Evolutionary conservation across 2,888 invertebrate species (phyloP).

Genomic region (Drosophila flavopinicola): DNA sequence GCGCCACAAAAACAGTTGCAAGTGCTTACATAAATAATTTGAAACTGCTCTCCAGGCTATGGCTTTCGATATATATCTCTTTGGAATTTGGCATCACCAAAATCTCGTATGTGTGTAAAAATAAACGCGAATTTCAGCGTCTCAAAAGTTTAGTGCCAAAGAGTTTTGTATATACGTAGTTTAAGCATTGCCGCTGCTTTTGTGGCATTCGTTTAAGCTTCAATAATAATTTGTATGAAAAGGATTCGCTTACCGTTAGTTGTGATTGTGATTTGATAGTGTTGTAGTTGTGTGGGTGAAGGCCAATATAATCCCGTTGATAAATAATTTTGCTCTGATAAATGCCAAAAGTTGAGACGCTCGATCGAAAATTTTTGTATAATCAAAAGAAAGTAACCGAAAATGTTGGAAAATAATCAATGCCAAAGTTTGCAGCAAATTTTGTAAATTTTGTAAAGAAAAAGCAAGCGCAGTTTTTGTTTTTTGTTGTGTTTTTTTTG

Average conservation of each 20-base stretch:
- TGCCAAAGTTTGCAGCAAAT: slow-evolving; percentile 46
- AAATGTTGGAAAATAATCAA: slow-evolving; percentile 3
- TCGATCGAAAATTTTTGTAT: slow-evolving; percentile 1
- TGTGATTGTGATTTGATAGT: slow-evolving; percentile 34
- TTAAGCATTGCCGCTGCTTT: slow-evolving; percentile 28
- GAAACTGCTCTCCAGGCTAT: slow-evolving; percentile 69
- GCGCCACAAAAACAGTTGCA: slow-evolving; percentile 33
- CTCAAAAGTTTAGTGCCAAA: slow-evolving; percentile 48
- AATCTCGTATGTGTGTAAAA: slow-evolving; percentile 35
- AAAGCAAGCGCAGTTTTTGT: slow-evolving; percentile 57
- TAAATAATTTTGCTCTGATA: slow-evolving; percentile 50
- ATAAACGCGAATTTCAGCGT: slow-evolving; percentile 44
- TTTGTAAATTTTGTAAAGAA: slow-evolving; percentile 75
- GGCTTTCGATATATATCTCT: slow-evolving; percentile 38
- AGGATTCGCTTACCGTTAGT: slow-evolving; percentile 59
- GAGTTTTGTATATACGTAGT: slow-evolving; percentile 19
- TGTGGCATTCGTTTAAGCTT: slow-evolving; percentile 3
- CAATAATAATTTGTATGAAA: slow-evolving; percentile 14
- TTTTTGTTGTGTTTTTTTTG: slow-evolving; percentile 50
- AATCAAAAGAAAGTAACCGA: slow-evolving; percentile 14
- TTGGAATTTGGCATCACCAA: slow-evolving; percentile 60
- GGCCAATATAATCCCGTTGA: slow-evolving; percentile 55
- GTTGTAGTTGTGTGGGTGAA: slow-evolving; percentile 42
- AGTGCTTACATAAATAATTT: slow-evolving; percentile 24
- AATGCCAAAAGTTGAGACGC: slow-evolving; percentile 54